phyloP scores from a whole-genome alignment of 2,797 vertebrate genomes.

The Alauda arvensis region DNA sequence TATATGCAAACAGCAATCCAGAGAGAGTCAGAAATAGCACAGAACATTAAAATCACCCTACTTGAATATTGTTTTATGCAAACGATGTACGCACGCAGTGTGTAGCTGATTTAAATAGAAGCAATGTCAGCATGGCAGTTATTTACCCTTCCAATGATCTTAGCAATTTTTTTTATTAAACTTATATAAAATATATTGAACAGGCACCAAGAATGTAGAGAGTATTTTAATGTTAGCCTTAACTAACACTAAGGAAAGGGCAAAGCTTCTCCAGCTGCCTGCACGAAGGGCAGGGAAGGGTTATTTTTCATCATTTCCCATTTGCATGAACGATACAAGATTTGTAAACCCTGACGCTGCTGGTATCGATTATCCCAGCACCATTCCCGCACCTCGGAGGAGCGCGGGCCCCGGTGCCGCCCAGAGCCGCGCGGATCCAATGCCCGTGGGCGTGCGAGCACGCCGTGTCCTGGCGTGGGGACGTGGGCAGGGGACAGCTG shows the following conservation, averaged over 20 bases:
- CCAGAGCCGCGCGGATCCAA: accelerated
- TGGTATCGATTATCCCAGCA: not conserved
- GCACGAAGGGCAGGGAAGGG: constrained; percentile 29
- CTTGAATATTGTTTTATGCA: constrained; percentile 79
- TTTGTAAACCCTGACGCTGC: not conserved
- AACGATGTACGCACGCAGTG: constrained; percentile 69
- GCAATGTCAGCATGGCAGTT: constrained; percentile 65
- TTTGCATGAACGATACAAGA: not conserved
- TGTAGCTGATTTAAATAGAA: constrained; percentile 76
- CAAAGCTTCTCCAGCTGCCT: constrained; percentile 17
- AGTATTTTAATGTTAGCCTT: constrained; percentile 57
- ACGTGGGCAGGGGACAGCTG: not conserved
- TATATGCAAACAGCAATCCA: constrained; percentile 83
- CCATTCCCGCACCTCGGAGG: not conserved
- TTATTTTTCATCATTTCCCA: not conserved
- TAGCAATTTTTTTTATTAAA: constrained; percentile 64
- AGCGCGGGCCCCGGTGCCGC: accelerated
- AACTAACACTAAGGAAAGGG: constrained; percentile 51
- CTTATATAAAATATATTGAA: constrained; percentile 60
- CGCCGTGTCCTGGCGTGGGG: accelerated
- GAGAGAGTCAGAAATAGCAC: constrained; percentile 83
- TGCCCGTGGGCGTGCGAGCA: accelerated
- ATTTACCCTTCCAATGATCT: constrained; percentile 68
- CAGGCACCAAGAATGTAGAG: not conserved
- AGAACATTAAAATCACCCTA: constrained; percentile 79